Evolutionary conservation across 2,888 invertebrate genomes (phyloP).

Genomic region (Bellardia bayeri): DNA sequence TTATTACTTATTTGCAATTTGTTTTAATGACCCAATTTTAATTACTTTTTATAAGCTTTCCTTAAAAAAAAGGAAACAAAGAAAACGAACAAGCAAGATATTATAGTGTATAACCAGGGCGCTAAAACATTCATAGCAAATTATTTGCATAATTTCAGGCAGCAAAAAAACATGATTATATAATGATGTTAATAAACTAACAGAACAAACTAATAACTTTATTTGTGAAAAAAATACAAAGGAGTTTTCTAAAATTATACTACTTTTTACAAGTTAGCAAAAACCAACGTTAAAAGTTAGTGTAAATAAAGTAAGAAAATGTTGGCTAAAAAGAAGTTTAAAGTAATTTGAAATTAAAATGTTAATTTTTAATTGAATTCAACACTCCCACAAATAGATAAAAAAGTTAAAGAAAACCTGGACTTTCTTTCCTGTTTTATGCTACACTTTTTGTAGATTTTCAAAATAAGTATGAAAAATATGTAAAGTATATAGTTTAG

Average conservation of each 20-base stretch:
- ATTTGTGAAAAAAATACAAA: background rate
- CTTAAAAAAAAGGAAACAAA: background rate
- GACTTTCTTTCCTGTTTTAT: background rate
- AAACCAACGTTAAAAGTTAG: slow-evolving; percentile 7
- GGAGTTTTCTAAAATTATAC: slow-evolving; percentile 6
- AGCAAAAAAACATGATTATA: slow-evolving; percentile 22
- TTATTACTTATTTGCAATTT: slow-evolving; percentile 46
- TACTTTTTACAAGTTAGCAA: background rate
- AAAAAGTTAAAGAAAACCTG: slow-evolving; percentile 11
- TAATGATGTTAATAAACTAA: slow-evolving; percentile 45
- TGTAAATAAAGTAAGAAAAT: background rate
- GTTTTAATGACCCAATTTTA: slow-evolving; percentile 67
- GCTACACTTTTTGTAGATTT: background rate
- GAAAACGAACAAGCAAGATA: background rate
- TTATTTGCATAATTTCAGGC: slow-evolving; percentile 62
- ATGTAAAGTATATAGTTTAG: slow-evolving; percentile 56
- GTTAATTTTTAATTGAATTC: slow-evolving; percentile 81
- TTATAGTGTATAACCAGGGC: background rate
- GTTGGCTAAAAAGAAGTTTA: slow-evolving; percentile 36
- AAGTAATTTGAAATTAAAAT: slow-evolving; percentile 81
- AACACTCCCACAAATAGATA: slow-evolving; percentile 4
- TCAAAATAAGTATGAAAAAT: slow-evolving; percentile 37
- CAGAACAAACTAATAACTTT: slow-evolving; percentile 31
- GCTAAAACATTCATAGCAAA: slow-evolving; percentile 35
- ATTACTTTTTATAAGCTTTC: slow-evolving; percentile 44